These are phyloP conservation scores for Phortica okadai DNA, from an alignment of 2,888 invertebrate species.

Conservation along the genomic window DNA sequence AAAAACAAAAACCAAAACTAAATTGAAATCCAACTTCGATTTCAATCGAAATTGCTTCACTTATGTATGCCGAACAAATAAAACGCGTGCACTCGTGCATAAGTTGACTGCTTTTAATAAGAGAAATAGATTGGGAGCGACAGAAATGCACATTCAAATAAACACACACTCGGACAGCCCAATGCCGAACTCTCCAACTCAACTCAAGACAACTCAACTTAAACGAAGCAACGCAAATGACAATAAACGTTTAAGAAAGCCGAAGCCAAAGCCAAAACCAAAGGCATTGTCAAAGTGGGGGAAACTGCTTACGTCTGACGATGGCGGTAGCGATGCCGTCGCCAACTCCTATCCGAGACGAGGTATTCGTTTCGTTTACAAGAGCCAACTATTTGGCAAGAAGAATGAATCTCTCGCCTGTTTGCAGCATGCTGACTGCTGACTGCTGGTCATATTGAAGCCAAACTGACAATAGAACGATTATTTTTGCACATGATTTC, in stretches of 20 bases:
- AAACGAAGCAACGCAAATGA: slow-evolving; percentile 29
- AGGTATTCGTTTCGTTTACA: neutral
- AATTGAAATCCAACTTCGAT: neutral
- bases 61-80: slow-evolving; percentile 24
- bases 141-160: neutral
- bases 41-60: slow-evolving; percentile 25
- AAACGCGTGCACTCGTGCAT: slow-evolving; percentile 32
- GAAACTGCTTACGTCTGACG: slow-evolving; percentile 18
- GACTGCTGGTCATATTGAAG: neutral
- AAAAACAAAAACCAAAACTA: neutral
- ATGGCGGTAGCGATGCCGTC: neutral
- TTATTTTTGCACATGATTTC: slow-evolving; percentile 53
- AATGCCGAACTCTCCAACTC: neutral
- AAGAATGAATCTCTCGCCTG: neutral
- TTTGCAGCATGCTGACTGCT: neutral
- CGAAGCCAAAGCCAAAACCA: neutral
- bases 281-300: slow-evolving; percentile 24
- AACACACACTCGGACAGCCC: neutral
- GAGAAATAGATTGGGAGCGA: neutral
- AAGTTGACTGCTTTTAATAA: slow-evolving; percentile 30
- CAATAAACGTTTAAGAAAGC: slow-evolving; percentile 18
- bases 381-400: neutral
- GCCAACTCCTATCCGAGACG: no score
- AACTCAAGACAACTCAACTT: neutral
- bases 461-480: slow-evolving; percentile 28